phyloP scores from a whole-genome alignment of 2,797 vertebrate genomes.

The Adrianichthys oophorus region DNA sequence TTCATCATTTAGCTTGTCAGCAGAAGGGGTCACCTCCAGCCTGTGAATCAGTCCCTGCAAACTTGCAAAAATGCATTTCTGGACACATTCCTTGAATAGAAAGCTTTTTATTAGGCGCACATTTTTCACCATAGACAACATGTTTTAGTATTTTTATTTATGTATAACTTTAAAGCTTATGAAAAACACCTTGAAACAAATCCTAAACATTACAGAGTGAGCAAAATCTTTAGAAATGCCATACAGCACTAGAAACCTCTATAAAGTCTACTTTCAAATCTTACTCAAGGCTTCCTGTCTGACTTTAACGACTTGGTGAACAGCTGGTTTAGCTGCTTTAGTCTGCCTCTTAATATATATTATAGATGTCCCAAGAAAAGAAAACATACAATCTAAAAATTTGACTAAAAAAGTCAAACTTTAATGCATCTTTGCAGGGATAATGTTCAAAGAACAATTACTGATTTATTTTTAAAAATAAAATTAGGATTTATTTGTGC shows the following conservation, averaged over 20 bases:
- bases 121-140: background rate
- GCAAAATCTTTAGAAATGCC: background rate
- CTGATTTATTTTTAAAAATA: background rate
- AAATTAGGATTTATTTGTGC: too few species aligned
- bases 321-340: conserved; percentile 42
- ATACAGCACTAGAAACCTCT: conserved; percentile 48
- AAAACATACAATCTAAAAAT: conserved; percentile 7
- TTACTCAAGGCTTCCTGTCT: conserved; percentile 59
- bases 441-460: background rate
- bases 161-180: conserved; percentile 6
- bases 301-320: conserved; percentile 44
- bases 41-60: conserved; percentile 49
- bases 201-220: too few species aligned
- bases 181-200: conserved; percentile 5
- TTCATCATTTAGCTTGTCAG: conserved; percentile 68
- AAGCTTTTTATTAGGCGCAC: conserved; percentile 30
- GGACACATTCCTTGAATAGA: conserved; percentile 38
- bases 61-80: conserved; percentile 23
- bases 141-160: background rate
- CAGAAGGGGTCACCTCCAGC: conserved; percentile 68
- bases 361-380: background rate
- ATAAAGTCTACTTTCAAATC: conserved; percentile 44
- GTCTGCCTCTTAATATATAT: conserved; percentile 47
- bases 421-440: background rate
- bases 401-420: background rate